Conservation (phyloP, 2,888 invertebrate species). For the Nephrotoma appendiculata region DNA sequence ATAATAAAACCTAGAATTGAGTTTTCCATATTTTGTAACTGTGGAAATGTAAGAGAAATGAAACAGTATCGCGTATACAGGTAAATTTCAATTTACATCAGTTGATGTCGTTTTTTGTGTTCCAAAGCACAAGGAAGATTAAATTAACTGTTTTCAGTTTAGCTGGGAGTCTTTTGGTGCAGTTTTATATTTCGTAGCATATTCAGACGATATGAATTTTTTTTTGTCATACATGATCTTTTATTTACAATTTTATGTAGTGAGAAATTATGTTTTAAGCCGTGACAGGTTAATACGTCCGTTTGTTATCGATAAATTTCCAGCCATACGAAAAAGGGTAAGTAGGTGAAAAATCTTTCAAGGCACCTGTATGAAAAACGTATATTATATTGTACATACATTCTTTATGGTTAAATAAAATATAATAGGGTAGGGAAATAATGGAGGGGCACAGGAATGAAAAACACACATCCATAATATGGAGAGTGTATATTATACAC, state of each 20-base stretch:
- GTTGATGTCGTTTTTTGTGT: background rate
- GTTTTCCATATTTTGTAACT: background rate
- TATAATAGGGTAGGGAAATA: background rate
- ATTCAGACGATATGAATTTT: background rate
- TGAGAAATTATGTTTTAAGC: background rate
- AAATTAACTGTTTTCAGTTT: background rate
- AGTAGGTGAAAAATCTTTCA: background rate
- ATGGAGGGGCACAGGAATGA: background rate
- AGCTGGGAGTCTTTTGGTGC: background rate
- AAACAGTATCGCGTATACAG: background rate
- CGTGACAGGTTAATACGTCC: background rate
- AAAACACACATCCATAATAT: background rate
- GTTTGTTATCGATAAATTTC: background rate
- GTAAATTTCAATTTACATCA: background rate
- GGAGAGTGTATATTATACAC: background rate
- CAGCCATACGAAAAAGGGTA: background rate
- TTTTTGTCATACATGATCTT: background rate
- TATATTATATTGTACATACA: too few species aligned
- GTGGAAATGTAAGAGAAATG: background rate
- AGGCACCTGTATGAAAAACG: background rate
- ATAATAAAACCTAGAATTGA: background rate
- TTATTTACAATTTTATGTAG: background rate
- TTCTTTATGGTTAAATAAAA: background rate
- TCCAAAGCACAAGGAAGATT: background rate
- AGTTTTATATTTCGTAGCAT: background rate